Evolutionary conservation across 2,113 vertebrate species (phyloP).

Genomic region (Neotragus moschatus): DNA sequence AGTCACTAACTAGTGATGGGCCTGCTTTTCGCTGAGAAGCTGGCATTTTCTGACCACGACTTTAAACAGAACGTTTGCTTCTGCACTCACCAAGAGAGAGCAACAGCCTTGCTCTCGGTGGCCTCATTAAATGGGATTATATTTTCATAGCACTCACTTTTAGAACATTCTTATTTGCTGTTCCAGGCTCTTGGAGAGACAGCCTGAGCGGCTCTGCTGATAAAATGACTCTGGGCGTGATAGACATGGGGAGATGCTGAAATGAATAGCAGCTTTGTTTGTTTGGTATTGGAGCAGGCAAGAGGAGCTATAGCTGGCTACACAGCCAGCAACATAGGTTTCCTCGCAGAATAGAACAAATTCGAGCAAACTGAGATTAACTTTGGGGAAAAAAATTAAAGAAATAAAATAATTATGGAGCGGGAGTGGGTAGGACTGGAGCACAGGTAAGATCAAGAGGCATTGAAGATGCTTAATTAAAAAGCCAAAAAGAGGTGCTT

Average conservation of each 20-base stretch:
- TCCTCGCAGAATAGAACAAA: conserved; percentile 64
- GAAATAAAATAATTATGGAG: conserved; percentile 55
- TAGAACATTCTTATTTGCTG: conserved; percentile 62
- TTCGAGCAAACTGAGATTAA: conserved; percentile 59
- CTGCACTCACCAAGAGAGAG: conserved; percentile 62
- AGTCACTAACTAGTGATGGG: background rate
- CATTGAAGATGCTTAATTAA: conserved; percentile 66
- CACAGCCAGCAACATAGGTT: conserved; percentile 63
- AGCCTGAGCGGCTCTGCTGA: conserved; percentile 69
- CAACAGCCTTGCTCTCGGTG: conserved; percentile 48
- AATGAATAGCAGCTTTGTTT: conserved; percentile 78
- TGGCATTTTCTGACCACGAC: background rate
- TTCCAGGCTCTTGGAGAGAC: conserved; percentile 67
- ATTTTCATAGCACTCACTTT: conserved; percentile 71
- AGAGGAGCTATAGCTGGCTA: conserved; percentile 63
- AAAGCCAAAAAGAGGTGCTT: conserved; percentile 1
- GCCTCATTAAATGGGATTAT: conserved; percentile 57
- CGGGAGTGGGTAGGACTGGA: conserved; percentile 36
- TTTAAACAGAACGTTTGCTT: conserved; percentile 67
- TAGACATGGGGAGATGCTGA: background rate
- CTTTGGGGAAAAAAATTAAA: conserved; percentile 64
- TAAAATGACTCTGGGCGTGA: conserved; percentile 72
- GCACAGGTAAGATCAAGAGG: background rate
- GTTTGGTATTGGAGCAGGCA: conserved; percentile 40
- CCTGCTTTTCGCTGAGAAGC: background rate